Evolutionary conservation across 2,888 invertebrate genomes (phyloP).

Genomic region (Agonopterix heracliana): DNA sequence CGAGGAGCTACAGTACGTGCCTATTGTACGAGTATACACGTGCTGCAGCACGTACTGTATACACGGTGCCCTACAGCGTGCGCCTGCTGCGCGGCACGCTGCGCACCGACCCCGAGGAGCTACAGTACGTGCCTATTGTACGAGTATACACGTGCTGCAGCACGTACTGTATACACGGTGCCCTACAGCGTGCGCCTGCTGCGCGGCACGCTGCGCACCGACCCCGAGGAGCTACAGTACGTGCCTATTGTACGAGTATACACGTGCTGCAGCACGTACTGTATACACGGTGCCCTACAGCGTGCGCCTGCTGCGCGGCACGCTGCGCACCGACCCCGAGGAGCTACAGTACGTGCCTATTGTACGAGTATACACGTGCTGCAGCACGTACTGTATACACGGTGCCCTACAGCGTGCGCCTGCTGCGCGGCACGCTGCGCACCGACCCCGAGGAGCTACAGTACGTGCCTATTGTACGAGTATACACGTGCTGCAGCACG

Average conservation of each 20-base stretch:
- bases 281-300: slow-evolving; percentile 46
- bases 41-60: too few species aligned
- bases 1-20: slow-evolving; percentile 34
- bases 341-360: slow-evolving; percentile 37
- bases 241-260: slow-evolving; percentile 15
- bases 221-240: slow-evolving; percentile 34
- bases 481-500: too few species aligned
- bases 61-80: slow-evolving; percentile 56
- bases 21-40: background rate
- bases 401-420: slow-evolving; percentile 54
- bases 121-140: slow-evolving; percentile 36
- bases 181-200: slow-evolving; percentile 54
- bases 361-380: too few species aligned
- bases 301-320: slow-evolving; percentile 50
- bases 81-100: slow-evolving; percentile 49
- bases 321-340: slow-evolving; percentile 29
- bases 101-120: slow-evolving; percentile 21
- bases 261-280: too few species aligned
- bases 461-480: slow-evolving; percentile 29
- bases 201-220: slow-evolving; percentile 39
- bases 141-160: too few species aligned
- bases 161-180: slow-evolving; percentile 17
- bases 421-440: slow-evolving; percentile 44
- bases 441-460: slow-evolving; percentile 29
- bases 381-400: too few species aligned